These are phyloP conservation scores for Schrankia costaestrigalis DNA, from an alignment of 2,888 invertebrate species.

Conservation along the genomic window DNA sequence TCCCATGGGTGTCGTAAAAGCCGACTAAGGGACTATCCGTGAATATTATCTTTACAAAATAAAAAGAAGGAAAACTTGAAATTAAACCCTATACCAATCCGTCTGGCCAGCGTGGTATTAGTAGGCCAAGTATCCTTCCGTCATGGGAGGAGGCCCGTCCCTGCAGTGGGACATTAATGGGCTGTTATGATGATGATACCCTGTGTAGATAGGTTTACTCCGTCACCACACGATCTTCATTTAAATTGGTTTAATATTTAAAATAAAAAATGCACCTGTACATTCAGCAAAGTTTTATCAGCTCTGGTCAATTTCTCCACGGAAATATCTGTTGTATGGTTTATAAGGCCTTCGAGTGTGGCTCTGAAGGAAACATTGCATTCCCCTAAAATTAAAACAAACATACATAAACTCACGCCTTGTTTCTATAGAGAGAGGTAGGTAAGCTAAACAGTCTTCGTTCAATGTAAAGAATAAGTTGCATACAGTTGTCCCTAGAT, in stretches of 20 bases:
- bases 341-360: slow-evolving; percentile 55
- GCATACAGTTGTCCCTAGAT: too few relatives aligned
- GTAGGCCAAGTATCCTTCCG: too few relatives aligned
- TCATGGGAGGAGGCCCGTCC: too few relatives aligned
- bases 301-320: slow-evolving; percentile 59
- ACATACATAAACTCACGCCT: background rate
- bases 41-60: too few relatives aligned
- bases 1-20: too few relatives aligned
- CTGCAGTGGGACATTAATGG: too few relatives aligned
- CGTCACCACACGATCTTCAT: background rate
- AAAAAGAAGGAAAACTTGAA: too few relatives aligned
- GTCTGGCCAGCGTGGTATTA: too few relatives aligned
- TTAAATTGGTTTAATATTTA: background rate
- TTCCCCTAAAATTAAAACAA: slow-evolving; percentile 51
- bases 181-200: background rate
- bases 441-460: too few relatives aligned
- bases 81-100: too few relatives aligned
- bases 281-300: slow-evolving; percentile 57
- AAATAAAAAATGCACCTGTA: slow-evolving; percentile 50
- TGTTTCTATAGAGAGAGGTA: background rate
- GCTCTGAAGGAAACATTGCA: slow-evolving; percentile 63
- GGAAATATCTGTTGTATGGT: slow-evolving; percentile 59
- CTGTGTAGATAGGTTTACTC: background rate
- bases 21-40: too few relatives aligned
- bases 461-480: too few relatives aligned